Conservation (phyloP, 2,888 invertebrate species). For the Steinernema carpocapsae region DNA sequence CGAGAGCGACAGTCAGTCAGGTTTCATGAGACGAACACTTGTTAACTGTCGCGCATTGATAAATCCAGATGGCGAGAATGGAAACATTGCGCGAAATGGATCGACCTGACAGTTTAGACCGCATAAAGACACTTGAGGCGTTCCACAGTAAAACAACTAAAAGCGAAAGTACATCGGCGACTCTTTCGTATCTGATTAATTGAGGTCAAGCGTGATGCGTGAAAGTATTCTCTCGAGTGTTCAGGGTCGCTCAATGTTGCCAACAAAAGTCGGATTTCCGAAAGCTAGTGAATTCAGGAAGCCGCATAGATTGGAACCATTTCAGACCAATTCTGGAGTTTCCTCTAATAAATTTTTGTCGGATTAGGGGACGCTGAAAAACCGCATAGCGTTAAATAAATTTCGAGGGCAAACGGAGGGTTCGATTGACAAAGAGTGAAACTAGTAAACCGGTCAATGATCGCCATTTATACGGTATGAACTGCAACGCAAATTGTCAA, state of each 20-base stretch:
- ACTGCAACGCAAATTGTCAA: constrained; percentile 17
- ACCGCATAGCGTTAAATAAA: background rate
- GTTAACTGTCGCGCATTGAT: constrained; percentile 31
- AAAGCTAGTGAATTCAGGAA: too few species aligned
- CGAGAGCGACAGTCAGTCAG: constrained; percentile 27
- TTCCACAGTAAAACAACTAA: too few species aligned
- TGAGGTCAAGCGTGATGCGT: too few species aligned
- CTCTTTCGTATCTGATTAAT: too few species aligned
- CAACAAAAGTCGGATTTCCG: too few species aligned
- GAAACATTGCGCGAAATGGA: constrained; percentile 35
- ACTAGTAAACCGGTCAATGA: constrained; percentile 16
- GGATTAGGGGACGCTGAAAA: background rate
- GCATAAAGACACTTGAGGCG: constrained; percentile 1
- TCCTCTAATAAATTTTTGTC: too few species aligned
- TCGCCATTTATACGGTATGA: background rate
- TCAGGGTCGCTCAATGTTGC: too few species aligned
- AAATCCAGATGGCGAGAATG: constrained; percentile 33
- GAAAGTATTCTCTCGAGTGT: too few species aligned
- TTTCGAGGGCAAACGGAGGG: too few species aligned
- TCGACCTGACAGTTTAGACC: background rate
- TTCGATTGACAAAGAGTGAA: background rate
- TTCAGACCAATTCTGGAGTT: too few species aligned
- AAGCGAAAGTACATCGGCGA: too few species aligned
- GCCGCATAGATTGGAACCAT: too few species aligned
- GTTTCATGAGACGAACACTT: constrained; percentile 35